Percentiles rank a stretch among this genome's conserved stretches.
phyloP scores from a whole-genome alignment of 2,888 invertebrate genomes.

The Polymixis lichenea region DNA sequence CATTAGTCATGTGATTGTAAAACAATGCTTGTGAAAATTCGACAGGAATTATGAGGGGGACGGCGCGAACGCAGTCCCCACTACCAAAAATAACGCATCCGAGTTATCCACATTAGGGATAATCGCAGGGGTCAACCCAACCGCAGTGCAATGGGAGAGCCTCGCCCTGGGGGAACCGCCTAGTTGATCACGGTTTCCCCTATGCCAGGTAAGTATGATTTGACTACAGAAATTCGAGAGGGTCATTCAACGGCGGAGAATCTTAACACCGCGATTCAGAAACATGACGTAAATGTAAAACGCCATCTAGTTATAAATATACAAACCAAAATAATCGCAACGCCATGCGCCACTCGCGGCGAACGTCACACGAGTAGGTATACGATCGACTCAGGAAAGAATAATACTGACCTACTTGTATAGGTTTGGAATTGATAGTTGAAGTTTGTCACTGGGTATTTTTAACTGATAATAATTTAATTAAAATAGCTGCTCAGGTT shows the following conservation, averaged over 20 bases:
- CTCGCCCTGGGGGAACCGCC: conserved; percentile 60
- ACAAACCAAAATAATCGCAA: not conserved
- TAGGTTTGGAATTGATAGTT: no score
- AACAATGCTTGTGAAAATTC: no score
- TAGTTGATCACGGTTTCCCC: conserved; percentile 54
- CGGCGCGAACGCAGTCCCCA: conserved; percentile 60
- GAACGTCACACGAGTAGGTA: no score
- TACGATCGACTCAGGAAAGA: not conserved
- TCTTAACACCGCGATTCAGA: conserved; percentile 55
- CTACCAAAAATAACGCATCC: conserved; percentile 55
- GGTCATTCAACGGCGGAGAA: conserved; percentile 51
- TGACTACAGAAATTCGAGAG: not conserved
- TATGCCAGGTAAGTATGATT: conserved; percentile 57
- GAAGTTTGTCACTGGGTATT: no score
- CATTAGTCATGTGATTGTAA: no score
- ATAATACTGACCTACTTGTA: no score
- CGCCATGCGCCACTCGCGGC: no score
- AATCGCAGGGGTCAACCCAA: conserved; percentile 13
- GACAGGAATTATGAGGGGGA: conserved; percentile 30
- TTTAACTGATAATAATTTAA: not conserved
- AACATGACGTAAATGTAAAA: conserved; percentile 45
- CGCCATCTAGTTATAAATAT: conserved; percentile 39
- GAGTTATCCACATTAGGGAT: conserved; percentile 21
- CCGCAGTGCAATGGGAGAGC: conserved; percentile 56
- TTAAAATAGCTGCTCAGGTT: not conserved